Conservation (phyloP, 2,113 vertebrate genomes). For the Chaetodon auriga region DNA sequence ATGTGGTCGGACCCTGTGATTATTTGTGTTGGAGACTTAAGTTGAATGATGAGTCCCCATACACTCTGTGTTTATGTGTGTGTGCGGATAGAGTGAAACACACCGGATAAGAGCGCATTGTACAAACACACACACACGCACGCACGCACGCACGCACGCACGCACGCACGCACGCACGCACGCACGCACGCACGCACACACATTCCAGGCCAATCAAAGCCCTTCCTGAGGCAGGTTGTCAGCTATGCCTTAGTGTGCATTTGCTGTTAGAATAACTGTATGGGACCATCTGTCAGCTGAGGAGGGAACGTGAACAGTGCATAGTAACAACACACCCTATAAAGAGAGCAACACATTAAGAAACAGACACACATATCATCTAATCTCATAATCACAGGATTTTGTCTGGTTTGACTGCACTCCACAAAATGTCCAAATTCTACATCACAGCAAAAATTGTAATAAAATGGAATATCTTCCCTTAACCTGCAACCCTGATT, state of each 20-base stretch:
- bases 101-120: conserved; percentile 29
- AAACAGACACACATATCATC: conserved; percentile 37
- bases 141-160: conserved; percentile 24
- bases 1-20: conserved; percentile 75
- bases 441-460: conserved; percentile 20
- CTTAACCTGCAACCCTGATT: not conserved
- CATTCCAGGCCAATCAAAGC: conserved; percentile 42
- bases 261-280: conserved; percentile 76
- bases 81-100: conserved; percentile 31
- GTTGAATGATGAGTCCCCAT: conserved; percentile 79
- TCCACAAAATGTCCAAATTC: not conserved
- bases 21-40: conserved; percentile 82
- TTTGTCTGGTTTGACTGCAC: not conserved
- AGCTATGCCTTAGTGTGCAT: conserved; percentile 73
- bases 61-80: conserved; percentile 60
- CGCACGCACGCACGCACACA: conserved; percentile 31
- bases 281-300: conserved; percentile 74
- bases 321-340: conserved; percentile 52
- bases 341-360: conserved; percentile 24
- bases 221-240: conserved; percentile 72
- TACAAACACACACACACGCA: conserved; percentile 12
- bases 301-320: conserved; percentile 41
- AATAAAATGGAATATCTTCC: conserved; percentile 9
- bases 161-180: conserved; percentile 34
- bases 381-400: conserved; percentile 40